Evolutionary conservation across 1,140 invertebrate species (phyloP).

Genomic region (Lordiphosa clarofinis): DNA sequence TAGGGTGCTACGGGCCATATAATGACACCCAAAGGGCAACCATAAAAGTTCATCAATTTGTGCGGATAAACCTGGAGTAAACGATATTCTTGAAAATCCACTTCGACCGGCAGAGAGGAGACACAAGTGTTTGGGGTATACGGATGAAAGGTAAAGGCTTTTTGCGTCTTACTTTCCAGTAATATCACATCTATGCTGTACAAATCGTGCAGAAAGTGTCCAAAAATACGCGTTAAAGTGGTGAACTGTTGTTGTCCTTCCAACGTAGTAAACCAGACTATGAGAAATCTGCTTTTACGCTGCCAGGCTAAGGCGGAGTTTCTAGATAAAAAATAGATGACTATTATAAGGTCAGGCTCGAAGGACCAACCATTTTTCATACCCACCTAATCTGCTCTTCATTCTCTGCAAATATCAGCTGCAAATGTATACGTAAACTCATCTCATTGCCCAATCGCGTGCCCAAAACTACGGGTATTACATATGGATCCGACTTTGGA

Average conservation of each 20-base stretch:
- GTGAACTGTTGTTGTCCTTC: neutral
- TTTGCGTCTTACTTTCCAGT: neutral
- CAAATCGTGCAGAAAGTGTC: conserved; percentile 30
- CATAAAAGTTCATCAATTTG: conserved; percentile 35
- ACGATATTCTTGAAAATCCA: neutral
- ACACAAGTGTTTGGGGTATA: conserved; percentile 7
- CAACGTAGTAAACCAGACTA: conserved; percentile 17
- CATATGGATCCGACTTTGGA: neutral
- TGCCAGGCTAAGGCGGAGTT: neutral
- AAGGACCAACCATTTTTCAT: neutral
- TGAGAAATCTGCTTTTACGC: conserved; percentile 12
- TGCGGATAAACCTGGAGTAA: conserved; percentile 29
- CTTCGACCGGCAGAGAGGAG: conserved; percentile 15
- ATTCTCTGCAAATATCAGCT: conserved; percentile 37
- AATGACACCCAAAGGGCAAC: conserved; percentile 43
- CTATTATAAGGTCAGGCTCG: no score
- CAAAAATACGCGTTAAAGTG: conserved; percentile 39
- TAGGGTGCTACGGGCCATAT: conserved; percentile 53
- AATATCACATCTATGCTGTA: conserved; percentile 46
- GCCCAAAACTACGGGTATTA: conserved; percentile 35
- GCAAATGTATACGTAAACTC: neutral
- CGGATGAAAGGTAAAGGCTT: conserved; percentile 31
- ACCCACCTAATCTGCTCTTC: conserved; percentile 12
- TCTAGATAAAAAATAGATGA: neutral
- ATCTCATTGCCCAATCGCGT: neutral